A percentile compares a stretch with the other conserved stretches of the same genome.
These are phyloP conservation scores for Apoda limacodes DNA, from an alignment of 2,888 invertebrate genomes.

Conservation along the genomic window DNA sequence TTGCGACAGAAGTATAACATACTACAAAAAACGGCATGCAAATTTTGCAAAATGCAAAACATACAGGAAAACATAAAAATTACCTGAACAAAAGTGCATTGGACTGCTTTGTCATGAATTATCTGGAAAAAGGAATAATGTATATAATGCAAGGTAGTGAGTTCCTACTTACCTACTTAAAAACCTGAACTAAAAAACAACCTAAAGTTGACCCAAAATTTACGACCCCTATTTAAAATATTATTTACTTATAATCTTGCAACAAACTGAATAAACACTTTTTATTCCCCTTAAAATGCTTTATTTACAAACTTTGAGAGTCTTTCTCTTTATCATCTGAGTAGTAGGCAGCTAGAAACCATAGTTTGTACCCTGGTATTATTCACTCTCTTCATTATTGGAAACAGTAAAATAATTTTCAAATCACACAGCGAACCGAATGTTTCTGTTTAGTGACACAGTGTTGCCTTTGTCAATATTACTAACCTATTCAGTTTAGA, in stretches of 20 bases:
- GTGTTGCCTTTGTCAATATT: conserved; percentile 9
- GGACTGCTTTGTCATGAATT: conserved; percentile 11
- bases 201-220: no score
- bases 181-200: conserved; percentile 5
- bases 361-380: conserved; percentile 10
- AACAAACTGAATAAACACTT: conserved; percentile 11
- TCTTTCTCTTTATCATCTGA: conserved; percentile 11
- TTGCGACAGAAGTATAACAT: no score
- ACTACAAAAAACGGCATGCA: no score
- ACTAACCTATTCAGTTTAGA: conserved; percentile 6
- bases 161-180: conserved; percentile 4
- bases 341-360: conserved; percentile 10
- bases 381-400: conserved; percentile 11
- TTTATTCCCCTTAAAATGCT: conserved; percentile 13
- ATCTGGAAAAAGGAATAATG: conserved; percentile 9
- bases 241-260: conserved; percentile 9
- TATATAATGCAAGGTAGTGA: conserved; percentile 3
- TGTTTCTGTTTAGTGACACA: conserved; percentile 6
- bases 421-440: no score
- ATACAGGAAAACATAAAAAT: no score
- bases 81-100: no score
- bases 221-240: conserved; percentile 7
- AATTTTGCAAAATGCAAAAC: no score
- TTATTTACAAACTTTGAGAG: conserved; percentile 11
- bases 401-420: conserved; percentile 8